Evolutionary conservation across 2,888 invertebrate species (phyloP), one percentile per base, ranked within the genome.

Genomic region (Meta bourneti): DNA sequence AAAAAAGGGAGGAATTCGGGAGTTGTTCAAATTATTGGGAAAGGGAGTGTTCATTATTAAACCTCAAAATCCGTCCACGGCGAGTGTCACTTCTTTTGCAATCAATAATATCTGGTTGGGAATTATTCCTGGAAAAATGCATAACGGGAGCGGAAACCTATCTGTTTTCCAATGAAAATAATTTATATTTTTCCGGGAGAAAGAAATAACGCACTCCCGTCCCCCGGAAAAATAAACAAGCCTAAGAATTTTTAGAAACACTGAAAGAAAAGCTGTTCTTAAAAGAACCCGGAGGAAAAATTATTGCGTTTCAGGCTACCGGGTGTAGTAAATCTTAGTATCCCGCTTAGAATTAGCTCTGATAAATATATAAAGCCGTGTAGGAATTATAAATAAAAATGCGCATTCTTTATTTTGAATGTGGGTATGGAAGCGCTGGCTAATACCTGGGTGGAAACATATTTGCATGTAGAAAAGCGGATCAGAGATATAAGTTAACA

Each of bases 91-190:
- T 80, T 87, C 72, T 87, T 87, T 87, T 72, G 54, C 79, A 87
- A 87, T 87, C 79, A 87, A 80, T 80, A 87, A 87, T 87, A 87
- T 87, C 87, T 80, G 79, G 72, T 78, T 77, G 69, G 78, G 78
- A 78, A 69, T 78, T 86, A 69, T 52, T 86, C 74, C 70, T 70
- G 34, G 34, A 86, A 86, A 86, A 86, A 86, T 86, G 77, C 78
- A 70, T 78, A n/a, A 49, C 51, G 72, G 51, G 82, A 82, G 72
- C 71, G 70, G 82, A 82, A 70, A 82, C 72, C 72, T 82, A 82
- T 82, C 70, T 82, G 72, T 82, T 82, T 82, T 75, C 75, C 84
- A 61, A 75, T 75, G 84, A 75, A 84, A 74, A 75, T 75, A 84
- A 84, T 84, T 84, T 75, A 75, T 74, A 48, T 61, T 81, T 82